Percentiles rank a stretch among this genome's conserved stretches.
Evolutionary conservation across 2,797 vertebrate species (phyloP).

Genomic region (Telmatherina bonti): DNA sequence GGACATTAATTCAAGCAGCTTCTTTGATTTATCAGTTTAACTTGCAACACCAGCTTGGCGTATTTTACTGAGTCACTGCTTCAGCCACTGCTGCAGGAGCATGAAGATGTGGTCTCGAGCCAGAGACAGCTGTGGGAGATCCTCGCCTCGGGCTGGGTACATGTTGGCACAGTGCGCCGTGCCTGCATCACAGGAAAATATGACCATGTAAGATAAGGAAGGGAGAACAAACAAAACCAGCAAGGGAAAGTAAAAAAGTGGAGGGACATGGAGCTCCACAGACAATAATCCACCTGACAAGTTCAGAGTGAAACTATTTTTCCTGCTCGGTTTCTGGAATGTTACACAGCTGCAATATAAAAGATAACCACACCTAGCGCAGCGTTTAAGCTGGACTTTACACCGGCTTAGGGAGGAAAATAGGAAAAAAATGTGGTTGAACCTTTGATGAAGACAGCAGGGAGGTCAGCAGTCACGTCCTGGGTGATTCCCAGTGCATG

Average conservation of each 20-base stretch:
- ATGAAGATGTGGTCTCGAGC: conserved; percentile 74
- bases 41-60: conserved; percentile 8
- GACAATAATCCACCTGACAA: no score
- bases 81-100: conserved; percentile 79
- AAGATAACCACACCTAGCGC: neutral
- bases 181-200: conserved; percentile 58
- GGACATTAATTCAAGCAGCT: conserved; percentile 23
- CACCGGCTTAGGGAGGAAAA: no score
- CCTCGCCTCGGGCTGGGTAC: conserved; percentile 78
- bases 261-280: conserved; percentile 22
- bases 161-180: conserved; percentile 86
- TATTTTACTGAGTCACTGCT: conserved; percentile 44
- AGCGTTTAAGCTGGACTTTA: neutral
- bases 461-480: conserved; percentile 71
- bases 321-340: neutral
- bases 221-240: neutral
- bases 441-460: conserved; percentile 80
- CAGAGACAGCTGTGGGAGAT: conserved; percentile 72
- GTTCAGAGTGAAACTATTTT: no score
- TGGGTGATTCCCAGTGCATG: conserved; percentile 77
- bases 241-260: neutral
- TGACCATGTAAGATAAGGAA: conserved; percentile 8
- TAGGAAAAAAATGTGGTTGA: no score
- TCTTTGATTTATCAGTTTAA: conserved; percentile 1
- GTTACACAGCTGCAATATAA: neutral